Evolutionary conservation across 2,888 invertebrate species (phyloP), one percentile per base, ranked within the genome.

Genomic region (Pyralis farinalis): DNA sequence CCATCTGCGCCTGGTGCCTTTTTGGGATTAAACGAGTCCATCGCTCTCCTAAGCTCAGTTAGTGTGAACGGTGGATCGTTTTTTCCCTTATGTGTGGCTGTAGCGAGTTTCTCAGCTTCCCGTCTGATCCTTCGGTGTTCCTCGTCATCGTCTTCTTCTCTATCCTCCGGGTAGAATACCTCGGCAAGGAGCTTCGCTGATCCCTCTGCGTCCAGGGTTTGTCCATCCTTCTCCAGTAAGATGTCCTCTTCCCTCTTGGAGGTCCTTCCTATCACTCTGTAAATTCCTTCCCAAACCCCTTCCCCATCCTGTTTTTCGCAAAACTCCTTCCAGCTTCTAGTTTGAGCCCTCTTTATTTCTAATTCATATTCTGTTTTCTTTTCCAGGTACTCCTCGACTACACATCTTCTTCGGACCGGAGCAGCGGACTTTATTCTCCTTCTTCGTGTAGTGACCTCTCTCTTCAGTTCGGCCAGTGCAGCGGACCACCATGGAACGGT

Each of bases 401-500:
- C 16, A 2, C 16, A 16, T 16, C 3, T 4, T 25, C 30, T 30
- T 0, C 40, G 28, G 16, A 40, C 16, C 0, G 39, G 40, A 0
- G 55, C 46, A 5, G 55, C 50, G 5, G 41, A 41, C 0, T 38
- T 10, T 28, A 53, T 42, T n/a, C 50, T 39, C 1, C 49, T 29
- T 12, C 39, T 51, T 29, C 9, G 38, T 3, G 41, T 47, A 28
- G 33, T 11, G 7, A 49, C 42, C 8, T 40, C 27, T 8, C 12
- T 43, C 32, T 49, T 54, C 43, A 43, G 1, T 3, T 7, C 12
- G 0, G 16, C 40, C 1, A 53, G 47, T 7, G 35, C 38, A 1
- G 46, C 38, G 21, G 37, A 33, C 54, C 53, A 52, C 55, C 53
- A 53, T 22, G 49, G 52, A 12, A 51, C 6, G 0, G 49, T n/a